A percentile compares a stretch with the other conserved stretches of the same genome.
Conservation (phyloP, 2,113 vertebrate genomes). For the Apteryx mantelli region DNA sequence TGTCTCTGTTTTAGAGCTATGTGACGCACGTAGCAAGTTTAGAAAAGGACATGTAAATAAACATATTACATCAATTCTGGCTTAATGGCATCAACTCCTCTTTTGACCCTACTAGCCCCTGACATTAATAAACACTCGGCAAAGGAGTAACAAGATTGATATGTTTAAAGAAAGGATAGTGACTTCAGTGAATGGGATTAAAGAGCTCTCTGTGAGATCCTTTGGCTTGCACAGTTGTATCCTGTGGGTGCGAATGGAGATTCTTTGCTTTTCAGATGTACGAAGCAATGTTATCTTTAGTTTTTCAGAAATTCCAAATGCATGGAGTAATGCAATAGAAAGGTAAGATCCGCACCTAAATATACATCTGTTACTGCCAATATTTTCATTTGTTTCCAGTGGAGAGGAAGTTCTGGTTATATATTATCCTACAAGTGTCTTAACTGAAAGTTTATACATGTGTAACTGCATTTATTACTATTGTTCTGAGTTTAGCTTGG, state of each 20-base stretch:
- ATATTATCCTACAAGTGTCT: background rate
- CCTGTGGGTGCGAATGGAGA: background rate
- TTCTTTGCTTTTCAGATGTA: background rate
- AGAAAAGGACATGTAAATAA: background rate
- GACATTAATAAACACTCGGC: background rate
- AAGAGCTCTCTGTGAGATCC: background rate
- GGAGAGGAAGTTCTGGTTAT: background rate
- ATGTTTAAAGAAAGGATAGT: background rate
- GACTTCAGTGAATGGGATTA: background rate
- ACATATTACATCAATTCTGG: background rate
- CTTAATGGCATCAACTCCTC: background rate
- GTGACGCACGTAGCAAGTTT: background rate
- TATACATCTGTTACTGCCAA: accelerated
- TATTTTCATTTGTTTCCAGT: background rate
- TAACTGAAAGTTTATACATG: background rate
- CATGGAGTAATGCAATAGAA: background rate
- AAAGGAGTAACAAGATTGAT: background rate
- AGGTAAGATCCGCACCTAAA: background rate
- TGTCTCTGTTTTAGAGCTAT: background rate
- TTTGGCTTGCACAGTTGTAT: background rate
- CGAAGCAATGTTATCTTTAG: background rate
- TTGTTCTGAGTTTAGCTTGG: background rate
- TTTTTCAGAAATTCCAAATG: background rate
- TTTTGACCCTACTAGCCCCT: background rate
- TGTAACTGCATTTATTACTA: background rate